Evolutionary conservation across 2,888 invertebrate genomes (phyloP).

Genomic region (Mesorhabditis sp.): DNA sequence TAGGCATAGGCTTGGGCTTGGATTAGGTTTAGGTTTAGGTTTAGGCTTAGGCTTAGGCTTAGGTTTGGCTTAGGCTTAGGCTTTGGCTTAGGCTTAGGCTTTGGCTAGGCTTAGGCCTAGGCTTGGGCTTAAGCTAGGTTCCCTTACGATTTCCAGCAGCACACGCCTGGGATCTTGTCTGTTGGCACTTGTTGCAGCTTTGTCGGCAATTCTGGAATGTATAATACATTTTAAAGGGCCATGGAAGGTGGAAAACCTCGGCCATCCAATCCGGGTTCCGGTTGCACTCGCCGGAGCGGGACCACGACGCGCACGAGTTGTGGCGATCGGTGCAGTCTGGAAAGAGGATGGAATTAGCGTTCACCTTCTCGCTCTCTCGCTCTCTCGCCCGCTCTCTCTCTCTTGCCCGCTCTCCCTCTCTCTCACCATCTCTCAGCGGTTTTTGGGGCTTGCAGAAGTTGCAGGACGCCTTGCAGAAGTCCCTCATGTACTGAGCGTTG

Average conservation of each 20-base stretch:
- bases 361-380: not conserved
- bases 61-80: not conserved
- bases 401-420: too few relatives aligned
- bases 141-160: conserved; percentile 17
- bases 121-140: not conserved
- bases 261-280: conserved; percentile 51
- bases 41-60: not conserved
- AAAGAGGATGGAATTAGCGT: not conserved
- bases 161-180: conserved; percentile 38
- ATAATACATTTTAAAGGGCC: not conserved
- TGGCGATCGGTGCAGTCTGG: conserved; percentile 50
- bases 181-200: conserved; percentile 41
- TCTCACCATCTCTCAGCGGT: conserved; percentile 20
- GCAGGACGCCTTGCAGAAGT: conserved; percentile 50
- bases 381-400: not conserved
- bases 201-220: conserved; percentile 41
- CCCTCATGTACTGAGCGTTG: conserved; percentile 46
- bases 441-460: conserved; percentile 29
- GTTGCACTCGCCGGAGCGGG: conserved; percentile 42
- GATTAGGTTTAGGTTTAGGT: not conserved
- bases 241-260: conserved; percentile 8
- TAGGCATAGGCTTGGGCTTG: not conserved
- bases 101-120: not conserved
- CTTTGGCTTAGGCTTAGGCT: not conserved
- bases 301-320: conserved; percentile 43